A percentile compares a stretch with the other conserved stretches of the same genome.
Conservation (phyloP, 1,140 invertebrate genomes). For the Macrotrachela quadricornifera region DNA sequence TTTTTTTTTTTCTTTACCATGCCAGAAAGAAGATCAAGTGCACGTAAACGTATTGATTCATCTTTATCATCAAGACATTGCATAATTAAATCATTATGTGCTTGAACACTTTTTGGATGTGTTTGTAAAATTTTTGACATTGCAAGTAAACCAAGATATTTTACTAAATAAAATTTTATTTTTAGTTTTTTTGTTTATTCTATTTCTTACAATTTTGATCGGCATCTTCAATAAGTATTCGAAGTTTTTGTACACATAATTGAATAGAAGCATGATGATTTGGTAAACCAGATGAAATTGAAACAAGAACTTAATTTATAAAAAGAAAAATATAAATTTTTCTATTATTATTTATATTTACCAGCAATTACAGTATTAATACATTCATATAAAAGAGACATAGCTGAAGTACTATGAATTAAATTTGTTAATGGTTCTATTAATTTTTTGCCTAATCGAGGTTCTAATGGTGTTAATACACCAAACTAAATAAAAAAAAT, state of each 20-base stretch:
- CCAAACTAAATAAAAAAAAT: conserved; percentile 45
- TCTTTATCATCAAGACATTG: conserved; percentile 97
- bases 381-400: conserved; percentile 97
- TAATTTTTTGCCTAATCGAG: conserved; percentile 97
- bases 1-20: background rate
- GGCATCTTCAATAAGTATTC: conserved; percentile 93
- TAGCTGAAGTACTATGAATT: conserved; percentile 98
- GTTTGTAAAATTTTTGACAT: conserved; percentile 97
- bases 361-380: conserved; percentile 96
- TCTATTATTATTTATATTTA: conserved; percentile 18
- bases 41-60: conserved; percentile 82
- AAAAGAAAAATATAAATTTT: background rate
- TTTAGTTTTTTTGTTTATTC: background rate
- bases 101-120: conserved; percentile 94
- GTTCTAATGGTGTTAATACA: conserved; percentile 96
- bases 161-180: conserved; percentile 39
- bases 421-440: conserved; percentile 99
- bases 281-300: conserved; percentile 3
- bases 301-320: background rate
- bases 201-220: conserved; percentile 58
- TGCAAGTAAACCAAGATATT: conserved; percentile 84
- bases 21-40: conserved; percentile 21
- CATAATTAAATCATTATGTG: conserved; percentile 90
- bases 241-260: conserved; percentile 91
- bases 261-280: conserved; percentile 14